These are phyloP conservation scores for Ctenopoma kingsleyae DNA, from an alignment of 2,797 vertebrate species.

Conservation along the genomic window DNA sequence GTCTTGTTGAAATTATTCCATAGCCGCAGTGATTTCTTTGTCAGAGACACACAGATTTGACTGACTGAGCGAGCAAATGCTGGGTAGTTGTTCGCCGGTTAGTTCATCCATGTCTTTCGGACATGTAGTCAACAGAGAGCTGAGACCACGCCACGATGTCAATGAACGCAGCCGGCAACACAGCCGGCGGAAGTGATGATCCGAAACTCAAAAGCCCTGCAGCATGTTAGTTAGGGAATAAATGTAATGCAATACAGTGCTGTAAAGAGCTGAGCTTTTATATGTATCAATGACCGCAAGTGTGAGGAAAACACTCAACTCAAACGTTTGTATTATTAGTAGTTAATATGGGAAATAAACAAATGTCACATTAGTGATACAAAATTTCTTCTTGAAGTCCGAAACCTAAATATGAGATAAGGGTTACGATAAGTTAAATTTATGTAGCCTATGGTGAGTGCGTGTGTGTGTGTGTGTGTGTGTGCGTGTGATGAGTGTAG, in stretches of 20 bases:
- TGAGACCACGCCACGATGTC: background rate
- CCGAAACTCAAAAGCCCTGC: slow-evolving; percentile 23
- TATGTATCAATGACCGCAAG: background rate
- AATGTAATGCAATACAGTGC: background rate
- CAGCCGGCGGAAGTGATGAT: slow-evolving; percentile 44
- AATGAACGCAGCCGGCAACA: slow-evolving; percentile 15
- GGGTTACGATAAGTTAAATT: background rate
- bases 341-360: too few relatives aligned
- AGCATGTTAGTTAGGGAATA: background rate
- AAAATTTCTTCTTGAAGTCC: background rate
- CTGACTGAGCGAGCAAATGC: slow-evolving; percentile 2
- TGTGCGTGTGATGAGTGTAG: slow-evolving; percentile 9
- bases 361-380: background rate
- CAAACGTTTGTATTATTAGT: background rate
- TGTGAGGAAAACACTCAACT: background rate
- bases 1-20: slow-evolving; percentile 15
- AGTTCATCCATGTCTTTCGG: slow-evolving; percentile 74
- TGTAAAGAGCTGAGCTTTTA: background rate
- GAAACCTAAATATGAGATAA: background rate
- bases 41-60: background rate
- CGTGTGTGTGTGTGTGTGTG: too few relatives aligned
- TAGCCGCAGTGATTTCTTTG: slow-evolving; percentile 4
- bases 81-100: slow-evolving; percentile 47
- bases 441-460: background rate
- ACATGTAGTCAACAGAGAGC: slow-evolving; percentile 47